Evolutionary conservation across 2,797 vertebrate genomes (phyloP).

Genomic region (Bufotes viridis): DNA sequence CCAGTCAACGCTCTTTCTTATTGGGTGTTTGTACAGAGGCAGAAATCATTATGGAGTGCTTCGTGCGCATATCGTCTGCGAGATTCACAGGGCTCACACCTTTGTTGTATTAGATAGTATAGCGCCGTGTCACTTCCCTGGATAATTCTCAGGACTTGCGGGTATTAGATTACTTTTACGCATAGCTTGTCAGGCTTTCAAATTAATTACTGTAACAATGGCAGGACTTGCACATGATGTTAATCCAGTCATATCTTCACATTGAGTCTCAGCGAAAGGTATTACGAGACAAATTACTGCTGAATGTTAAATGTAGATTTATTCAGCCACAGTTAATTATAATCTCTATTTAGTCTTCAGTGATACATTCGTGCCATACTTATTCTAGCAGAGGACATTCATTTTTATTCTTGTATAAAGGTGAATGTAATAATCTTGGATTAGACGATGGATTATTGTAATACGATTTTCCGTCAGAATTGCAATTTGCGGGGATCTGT

Average conservation of each 20-base stretch:
- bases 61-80: not conserved
- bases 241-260: constrained; percentile 67
- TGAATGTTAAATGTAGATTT: constrained; percentile 76
- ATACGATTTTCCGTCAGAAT: constrained; percentile 76
- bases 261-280: constrained; percentile 64
- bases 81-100: constrained; percentile 40
- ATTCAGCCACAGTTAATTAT: constrained; percentile 81
- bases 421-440: constrained; percentile 79
- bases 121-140: constrained; percentile 64
- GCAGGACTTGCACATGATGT: constrained; percentile 60
- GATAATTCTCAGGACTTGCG: constrained; percentile 65
- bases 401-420: constrained; percentile 80
- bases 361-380: constrained; percentile 77
- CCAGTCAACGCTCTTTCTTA: constrained; percentile 2
- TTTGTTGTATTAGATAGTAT: constrained; percentile 56
- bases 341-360: constrained; percentile 80
- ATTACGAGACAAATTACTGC: constrained; percentile 71
- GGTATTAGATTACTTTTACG: constrained; percentile 64
- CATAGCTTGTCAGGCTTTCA: constrained; percentile 62
- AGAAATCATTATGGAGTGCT: constrained; percentile 24
- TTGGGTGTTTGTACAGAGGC: constrained; percentile 1
- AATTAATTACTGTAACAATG: constrained; percentile 55
- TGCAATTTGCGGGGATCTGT: constrained; percentile 66
- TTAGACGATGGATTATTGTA: constrained; percentile 78
- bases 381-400: constrained; percentile 81